Evolutionary conservation across 2,797 vertebrate genomes (phyloP), one percentile per base, ranked within the genome.

Genomic region (Mallotus villosus): DNA sequence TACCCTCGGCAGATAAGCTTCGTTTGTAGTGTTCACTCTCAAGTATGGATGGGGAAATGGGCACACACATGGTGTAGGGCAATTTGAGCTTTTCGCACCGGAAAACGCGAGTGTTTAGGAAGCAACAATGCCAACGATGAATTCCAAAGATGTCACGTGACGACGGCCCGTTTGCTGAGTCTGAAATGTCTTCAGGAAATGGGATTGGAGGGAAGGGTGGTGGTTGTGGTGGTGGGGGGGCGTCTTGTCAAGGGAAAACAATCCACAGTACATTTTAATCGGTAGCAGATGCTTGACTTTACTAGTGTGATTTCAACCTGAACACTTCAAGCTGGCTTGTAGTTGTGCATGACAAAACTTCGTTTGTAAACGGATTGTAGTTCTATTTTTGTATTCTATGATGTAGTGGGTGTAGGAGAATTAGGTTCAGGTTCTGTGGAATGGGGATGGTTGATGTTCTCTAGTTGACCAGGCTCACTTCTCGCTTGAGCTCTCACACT

Each of bases 161-260:
- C 25, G 14, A 46, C 2, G 12, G 9, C 9, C 37, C 75, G 29
- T 80, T 74, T 77, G 81, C 80, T 82, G 79, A 86, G 77, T 86
- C 75, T 64, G 27, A 67, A 11, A 14, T 19, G 51, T 61, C 72
- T 34, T 71, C 49, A 76, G 84, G 81, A 85, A 91, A 77, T 6
- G 24, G 82, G 87, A 87, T 17, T 7, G 17, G 9, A 63, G 61
- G 16, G 19, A 29, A n/a, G 24, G 11, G 9, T 37, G 34, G 34
- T 37, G 2, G 41, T 46, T 8, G 32, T 34, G 32, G 32, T 34
- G 32, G 32, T 55, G 17, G 53, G 53, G 53, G 19, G 7, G 19
- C 19, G 3, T 53, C 51, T 19, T 53, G 12, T 53, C 19, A 53
- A 53, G 51, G 19, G 19, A 53, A 53, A 53, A 53, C 12, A 2